Conservation (phyloP, 2,888 invertebrate species). For the Unio pictorum region DNA sequence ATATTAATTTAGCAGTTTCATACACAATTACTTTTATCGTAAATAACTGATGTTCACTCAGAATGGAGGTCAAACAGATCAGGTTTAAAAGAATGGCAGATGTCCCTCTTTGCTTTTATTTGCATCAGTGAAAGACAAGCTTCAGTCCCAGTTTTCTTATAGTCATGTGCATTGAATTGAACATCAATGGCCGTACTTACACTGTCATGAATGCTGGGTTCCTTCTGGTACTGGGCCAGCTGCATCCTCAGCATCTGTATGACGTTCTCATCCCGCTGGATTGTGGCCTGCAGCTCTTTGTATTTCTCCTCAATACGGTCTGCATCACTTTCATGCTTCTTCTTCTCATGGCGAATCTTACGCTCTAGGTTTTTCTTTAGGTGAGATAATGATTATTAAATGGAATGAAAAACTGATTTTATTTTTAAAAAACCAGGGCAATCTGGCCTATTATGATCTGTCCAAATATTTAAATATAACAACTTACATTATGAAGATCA, state of each 20-base stretch:
- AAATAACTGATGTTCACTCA: too few relatives aligned
- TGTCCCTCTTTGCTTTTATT: too few relatives aligned
- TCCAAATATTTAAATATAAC: too few relatives aligned
- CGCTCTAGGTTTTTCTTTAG: constrained; percentile 60
- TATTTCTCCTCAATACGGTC: constrained; percentile 53
- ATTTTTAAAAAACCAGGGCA: too few relatives aligned
- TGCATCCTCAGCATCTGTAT: constrained; percentile 66
- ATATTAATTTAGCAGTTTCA: too few relatives aligned
- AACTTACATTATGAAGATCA: too few relatives aligned
- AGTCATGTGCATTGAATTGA: neutral
- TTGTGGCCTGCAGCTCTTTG: constrained; percentile 58
- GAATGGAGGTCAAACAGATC: too few relatives aligned
- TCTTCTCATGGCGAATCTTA: constrained; percentile 53
- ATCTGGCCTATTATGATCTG: too few relatives aligned
- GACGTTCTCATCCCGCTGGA: constrained; percentile 64
- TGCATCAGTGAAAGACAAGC: too few relatives aligned
- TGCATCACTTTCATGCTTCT: constrained; percentile 50
- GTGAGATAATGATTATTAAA: neutral
- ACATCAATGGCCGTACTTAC: constrained; percentile 30
- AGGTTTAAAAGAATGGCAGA: too few relatives aligned
- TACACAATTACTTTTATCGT: too few relatives aligned
- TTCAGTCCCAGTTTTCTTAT: too few relatives aligned
- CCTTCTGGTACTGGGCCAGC: constrained; percentile 54
- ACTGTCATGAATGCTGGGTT: constrained; percentile 39
- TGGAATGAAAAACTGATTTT: neutral